Conservation (phyloP, 2,888 invertebrate species). For the Thalpophila matura region DNA sequence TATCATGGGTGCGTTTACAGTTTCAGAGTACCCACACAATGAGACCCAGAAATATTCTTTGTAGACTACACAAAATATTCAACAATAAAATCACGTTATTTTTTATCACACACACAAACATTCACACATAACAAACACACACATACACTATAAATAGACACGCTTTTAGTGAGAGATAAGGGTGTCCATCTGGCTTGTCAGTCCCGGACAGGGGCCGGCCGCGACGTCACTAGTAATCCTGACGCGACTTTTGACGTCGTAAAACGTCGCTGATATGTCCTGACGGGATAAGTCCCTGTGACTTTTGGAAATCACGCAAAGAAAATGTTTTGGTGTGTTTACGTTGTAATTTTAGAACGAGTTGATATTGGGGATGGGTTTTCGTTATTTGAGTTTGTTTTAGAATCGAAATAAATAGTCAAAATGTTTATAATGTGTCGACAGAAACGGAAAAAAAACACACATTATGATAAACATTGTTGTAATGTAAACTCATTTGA, state of each 20-base stretch:
- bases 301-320: slow-evolving; percentile 61
- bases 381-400: neutral
- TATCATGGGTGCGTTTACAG: no score
- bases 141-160: slow-evolving; percentile 55
- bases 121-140: slow-evolving; percentile 7
- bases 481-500: no score
- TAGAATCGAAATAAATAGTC: neutral
- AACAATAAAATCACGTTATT: neutral
- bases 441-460: no score
- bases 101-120: slow-evolving; percentile 7
- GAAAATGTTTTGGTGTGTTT: slow-evolving; percentile 59
- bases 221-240: slow-evolving; percentile 67
- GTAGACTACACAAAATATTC: no score
- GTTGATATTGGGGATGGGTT: neutral
- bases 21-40: no score
- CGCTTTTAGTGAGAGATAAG: slow-evolving; percentile 66
- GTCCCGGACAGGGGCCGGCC: slow-evolving; percentile 65
- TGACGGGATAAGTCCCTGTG: slow-evolving; percentile 66
- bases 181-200: slow-evolving; percentile 69
- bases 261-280: slow-evolving; percentile 68
- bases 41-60: no score
- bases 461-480: no score
- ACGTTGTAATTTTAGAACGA: slow-evolving; percentile 33
- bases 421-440: no score
- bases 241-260: slow-evolving; percentile 69